Evolutionary conservation across 1,140 invertebrate species (phyloP).

Genomic region (Drosophila insularis): DNA sequence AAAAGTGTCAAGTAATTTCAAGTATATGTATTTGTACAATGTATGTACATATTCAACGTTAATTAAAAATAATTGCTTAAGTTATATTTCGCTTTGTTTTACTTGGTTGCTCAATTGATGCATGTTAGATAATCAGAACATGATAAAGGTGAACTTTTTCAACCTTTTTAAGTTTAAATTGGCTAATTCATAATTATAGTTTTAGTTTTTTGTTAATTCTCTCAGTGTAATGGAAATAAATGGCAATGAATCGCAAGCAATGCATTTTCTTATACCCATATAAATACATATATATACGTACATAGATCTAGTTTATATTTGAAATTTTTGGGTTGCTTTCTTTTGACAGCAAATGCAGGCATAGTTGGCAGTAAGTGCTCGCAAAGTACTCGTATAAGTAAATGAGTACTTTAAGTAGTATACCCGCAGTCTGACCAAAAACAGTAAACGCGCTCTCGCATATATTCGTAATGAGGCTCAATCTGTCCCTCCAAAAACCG

Average conservation of each 20-base stretch:
- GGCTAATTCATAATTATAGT: no score
- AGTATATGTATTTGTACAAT: no score
- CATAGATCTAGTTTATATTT: background rate
- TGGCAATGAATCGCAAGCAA: background rate
- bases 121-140: no score
- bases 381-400: background rate
- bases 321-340: slow-evolving; percentile 2
- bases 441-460: slow-evolving; percentile 11
- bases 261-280: slow-evolving; percentile 6
- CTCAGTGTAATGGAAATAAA: background rate
- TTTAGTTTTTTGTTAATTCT: background rate
- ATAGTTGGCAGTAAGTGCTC: slow-evolving; percentile 4
- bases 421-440: slow-evolving; percentile 7
- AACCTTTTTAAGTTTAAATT: no score
- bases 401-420: background rate
- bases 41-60: no score
- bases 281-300: background rate
- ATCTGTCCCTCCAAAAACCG: slow-evolving; percentile 33
- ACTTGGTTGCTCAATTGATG: no score
- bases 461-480: slow-evolving; percentile 70
- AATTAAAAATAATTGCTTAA: no score
- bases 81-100: no score
- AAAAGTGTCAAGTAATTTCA: no score
- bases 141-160: no score
- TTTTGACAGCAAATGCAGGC: slow-evolving; percentile 1